A percentile compares a stretch with the other conserved stretches of the same genome.
Conservation (phyloP, 2,113 vertebrate genomes). For the Spilogale gracilis region DNA sequence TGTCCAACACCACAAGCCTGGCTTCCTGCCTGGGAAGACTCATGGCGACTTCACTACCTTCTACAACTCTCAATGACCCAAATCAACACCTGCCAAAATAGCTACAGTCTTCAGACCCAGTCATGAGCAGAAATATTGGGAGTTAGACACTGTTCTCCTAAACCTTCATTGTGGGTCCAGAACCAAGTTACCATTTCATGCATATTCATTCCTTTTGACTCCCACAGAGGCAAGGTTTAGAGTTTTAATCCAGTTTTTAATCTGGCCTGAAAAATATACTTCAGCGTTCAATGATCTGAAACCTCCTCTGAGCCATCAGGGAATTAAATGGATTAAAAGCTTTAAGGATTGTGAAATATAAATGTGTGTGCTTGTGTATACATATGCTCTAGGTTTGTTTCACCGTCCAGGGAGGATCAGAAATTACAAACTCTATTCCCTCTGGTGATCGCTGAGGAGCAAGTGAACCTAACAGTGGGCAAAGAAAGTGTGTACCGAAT, state of each 20-base stretch:
- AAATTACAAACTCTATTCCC: constrained; percentile 59
- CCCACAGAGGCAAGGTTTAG: neutral
- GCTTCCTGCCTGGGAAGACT: neutral
- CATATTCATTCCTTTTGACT: neutral
- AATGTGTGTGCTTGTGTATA: neutral
- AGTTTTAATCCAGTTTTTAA: neutral
- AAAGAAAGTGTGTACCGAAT: neutral
- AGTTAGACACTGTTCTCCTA: constrained; percentile 18
- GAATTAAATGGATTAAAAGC: constrained; percentile 72
- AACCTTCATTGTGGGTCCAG: neutral
- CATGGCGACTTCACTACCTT: neutral
- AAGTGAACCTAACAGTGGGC: neutral
- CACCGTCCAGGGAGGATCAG: neutral
- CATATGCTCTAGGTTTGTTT: neutral
- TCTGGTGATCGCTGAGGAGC: constrained; percentile 59
- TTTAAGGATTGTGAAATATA: constrained; percentile 25
- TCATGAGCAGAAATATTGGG: neutral
- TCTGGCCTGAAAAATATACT: constrained; percentile 21
- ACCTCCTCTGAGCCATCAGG: neutral
- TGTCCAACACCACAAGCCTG: neutral
- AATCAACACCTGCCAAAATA: neutral
- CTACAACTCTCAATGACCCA: neutral
- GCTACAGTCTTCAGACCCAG: neutral
- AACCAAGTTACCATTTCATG: constrained; percentile 2
- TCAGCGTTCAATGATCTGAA: constrained; percentile 1